These are phyloP conservation scores for Drepana falcataria DNA, from an alignment of 2,888 invertebrate species.

Conservation along the genomic window DNA sequence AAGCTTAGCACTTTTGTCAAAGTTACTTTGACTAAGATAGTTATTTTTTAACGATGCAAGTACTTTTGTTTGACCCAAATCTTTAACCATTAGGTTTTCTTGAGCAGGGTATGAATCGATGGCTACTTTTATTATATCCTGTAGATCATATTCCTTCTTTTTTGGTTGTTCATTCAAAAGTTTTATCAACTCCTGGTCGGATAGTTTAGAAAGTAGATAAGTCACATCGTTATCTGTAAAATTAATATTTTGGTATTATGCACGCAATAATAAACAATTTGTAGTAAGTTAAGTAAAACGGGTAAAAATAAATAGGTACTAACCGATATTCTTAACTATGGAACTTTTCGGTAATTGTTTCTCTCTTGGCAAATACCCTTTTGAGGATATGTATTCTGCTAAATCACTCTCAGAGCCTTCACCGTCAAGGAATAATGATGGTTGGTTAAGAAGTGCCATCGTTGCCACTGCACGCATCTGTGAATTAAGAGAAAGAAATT, in stretches of 20 bases:
- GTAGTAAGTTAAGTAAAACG: too few species aligned
- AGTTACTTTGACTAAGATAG: constrained; percentile 14
- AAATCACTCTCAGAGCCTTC: constrained; percentile 38
- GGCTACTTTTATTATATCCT: constrained; percentile 45
- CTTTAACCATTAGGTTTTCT: constrained; percentile 11
- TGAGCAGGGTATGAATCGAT: constrained; percentile 20
- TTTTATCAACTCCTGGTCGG: constrained; percentile 55
- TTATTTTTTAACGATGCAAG: constrained; percentile 7
- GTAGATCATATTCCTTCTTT: constrained; percentile 47
- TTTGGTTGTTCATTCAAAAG: constrained; percentile 51
- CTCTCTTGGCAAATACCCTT: constrained; percentile 54
- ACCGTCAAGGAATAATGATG: constrained; percentile 27
- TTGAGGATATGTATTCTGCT: constrained; percentile 42
- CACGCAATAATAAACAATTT: too few species aligned
- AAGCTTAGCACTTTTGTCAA: constrained; percentile 20
- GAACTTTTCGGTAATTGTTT: constrained; percentile 42
- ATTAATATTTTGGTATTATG: constrained; percentile 4
- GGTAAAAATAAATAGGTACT: constrained; percentile 9
- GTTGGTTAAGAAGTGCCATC: constrained; percentile 32
- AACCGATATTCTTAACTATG: constrained; percentile 43
- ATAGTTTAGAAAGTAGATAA: constrained; percentile 58
- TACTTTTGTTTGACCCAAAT: constrained; percentile 3
- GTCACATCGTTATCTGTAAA: constrained; percentile 49
- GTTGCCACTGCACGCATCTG: constrained; percentile 29
- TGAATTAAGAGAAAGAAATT: not conserved